phyloP scores from a whole-genome alignment of 2,113 vertebrate genomes.

The Lonchura striata region DNA sequence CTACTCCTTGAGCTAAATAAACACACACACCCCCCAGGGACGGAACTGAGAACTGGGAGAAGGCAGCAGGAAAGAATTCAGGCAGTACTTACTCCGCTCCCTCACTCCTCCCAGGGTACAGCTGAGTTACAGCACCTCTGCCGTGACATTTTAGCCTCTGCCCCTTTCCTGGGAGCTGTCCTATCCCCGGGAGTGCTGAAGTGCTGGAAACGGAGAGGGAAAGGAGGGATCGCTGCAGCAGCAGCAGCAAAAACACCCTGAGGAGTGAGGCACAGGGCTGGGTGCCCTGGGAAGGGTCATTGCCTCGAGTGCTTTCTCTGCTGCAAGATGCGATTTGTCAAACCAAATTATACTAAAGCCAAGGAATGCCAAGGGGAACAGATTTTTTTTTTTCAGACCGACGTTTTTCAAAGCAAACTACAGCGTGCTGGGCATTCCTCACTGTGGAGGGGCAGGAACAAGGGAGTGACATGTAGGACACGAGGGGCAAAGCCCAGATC shows the following conservation, averaged over 20 bases:
- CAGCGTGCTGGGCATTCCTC: fast-evolving
- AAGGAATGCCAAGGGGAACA: background rate
- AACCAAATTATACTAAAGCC: background rate
- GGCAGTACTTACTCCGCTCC: background rate
- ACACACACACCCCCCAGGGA: background rate
- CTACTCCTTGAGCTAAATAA: background rate
- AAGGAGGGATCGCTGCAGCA: background rate
- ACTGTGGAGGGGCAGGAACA: background rate
- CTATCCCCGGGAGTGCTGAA: background rate
- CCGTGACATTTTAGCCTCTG: fast-evolving
- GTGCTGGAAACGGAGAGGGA: no score
- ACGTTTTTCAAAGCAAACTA: background rate
- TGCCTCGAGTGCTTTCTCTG: background rate
- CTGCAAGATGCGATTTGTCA: background rate
- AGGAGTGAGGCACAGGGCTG: background rate
- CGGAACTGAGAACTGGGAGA: background rate
- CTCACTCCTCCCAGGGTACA: fast-evolving
- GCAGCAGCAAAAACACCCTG: background rate
- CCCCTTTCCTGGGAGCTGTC: background rate
- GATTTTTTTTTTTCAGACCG: background rate
- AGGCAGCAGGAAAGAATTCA: background rate
- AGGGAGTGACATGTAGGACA: background rate
- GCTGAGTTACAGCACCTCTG: background rate
- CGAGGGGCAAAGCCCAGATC: background rate
- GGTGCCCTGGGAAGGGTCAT: no score